Evolutionary conservation across 2,888 invertebrate species (phyloP), one percentile per base, ranked within the genome.

Genomic region (Pseudoips prasinana): DNA sequence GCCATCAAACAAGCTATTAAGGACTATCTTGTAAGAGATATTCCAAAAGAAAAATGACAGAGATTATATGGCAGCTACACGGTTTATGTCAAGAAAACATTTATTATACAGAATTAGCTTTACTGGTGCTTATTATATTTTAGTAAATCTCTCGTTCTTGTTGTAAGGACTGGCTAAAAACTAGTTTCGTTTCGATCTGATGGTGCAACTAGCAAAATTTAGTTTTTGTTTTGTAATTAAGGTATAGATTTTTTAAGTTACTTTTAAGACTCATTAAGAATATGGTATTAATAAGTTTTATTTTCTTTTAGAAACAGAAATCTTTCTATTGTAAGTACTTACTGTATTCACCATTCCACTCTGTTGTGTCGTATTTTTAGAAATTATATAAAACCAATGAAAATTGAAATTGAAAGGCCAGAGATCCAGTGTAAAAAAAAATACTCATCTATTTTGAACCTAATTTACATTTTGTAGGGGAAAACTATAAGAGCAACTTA

Each of bases 151-250:
- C 4, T 11, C 17, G 20, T 14, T 31, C 7, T 23, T 38, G 22
- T 29, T 20, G 24, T 4, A 7, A 24, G 31, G 6, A 17, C n/a
- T 4, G 31, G 26, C 23, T 8, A 23, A n/a, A n/a, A n/a, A 26
- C 20, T 14, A 11, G 17, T 33, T 47, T 43, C 28, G 27, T 11
- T 53, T 29, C 28, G 10, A 41, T 44, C 44, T 38, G 29, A 46
- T 54, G 55, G 57, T 54, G 52, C 52, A 58, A 52, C 58, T 58
- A 57, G 58, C 52, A 46, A 57, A 58, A 57, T 46, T 44, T 51
- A 45, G 44, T 34, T 39, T 29, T 27, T 49, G 41, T 26, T 39
- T 49, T 52, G 45, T 27, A 47, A 41, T 33, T 50, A 27, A 29
- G 28, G 14, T 20, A 25, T 35, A 34, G 32, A 20, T 38, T 22